phyloP scores from a whole-genome alignment of 2,888 invertebrate genomes.

The Drosophila nr. medialis region DNA sequence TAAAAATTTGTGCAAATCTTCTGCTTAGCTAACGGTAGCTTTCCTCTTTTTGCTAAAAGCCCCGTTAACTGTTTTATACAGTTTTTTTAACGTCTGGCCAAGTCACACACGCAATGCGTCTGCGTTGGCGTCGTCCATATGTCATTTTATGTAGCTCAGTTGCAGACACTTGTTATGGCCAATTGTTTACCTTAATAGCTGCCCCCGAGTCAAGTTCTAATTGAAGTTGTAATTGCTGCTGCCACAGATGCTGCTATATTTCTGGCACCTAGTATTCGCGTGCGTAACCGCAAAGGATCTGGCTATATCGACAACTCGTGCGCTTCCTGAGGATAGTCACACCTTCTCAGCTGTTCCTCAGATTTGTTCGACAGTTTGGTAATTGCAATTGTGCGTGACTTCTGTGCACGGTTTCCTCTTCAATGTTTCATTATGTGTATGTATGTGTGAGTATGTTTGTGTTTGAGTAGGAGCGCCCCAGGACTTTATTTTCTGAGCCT shows the following conservation, averaged over 20 bases:
- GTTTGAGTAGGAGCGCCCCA: conserved; percentile 54
- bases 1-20: conserved; percentile 26
- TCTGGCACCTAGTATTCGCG: conserved; percentile 53
- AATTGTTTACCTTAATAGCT: conserved; percentile 53
- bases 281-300: conserved; percentile 64
- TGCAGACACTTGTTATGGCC: conserved; percentile 61
- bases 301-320: conserved; percentile 50
- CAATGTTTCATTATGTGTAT: conserved; percentile 3
- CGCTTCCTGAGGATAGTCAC: conserved; percentile 36
- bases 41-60: conserved; percentile 33
- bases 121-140: conserved; percentile 72
- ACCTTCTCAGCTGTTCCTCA: conserved; percentile 70
- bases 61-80: conserved; percentile 42
- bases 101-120: conserved; percentile 58
- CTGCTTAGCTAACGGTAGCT: conserved; percentile 62
- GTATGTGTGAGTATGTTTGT: conserved; percentile 4
- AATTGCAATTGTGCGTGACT: conserved; percentile 68
- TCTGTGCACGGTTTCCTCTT: conserved; percentile 15
- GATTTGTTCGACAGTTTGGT: conserved; percentile 60
- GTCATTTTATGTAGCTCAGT: conserved; percentile 41
- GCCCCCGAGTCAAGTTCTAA: conserved; percentile 41
- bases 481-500: conserved; percentile 26
- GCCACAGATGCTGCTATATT: conserved; percentile 63
- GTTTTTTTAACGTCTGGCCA: conserved; percentile 68
- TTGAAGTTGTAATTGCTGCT: conserved; percentile 57